Base-by-base conservation (phyloP, 2,888 invertebrate genomes). In the Polyommatus icarus region DNA sequence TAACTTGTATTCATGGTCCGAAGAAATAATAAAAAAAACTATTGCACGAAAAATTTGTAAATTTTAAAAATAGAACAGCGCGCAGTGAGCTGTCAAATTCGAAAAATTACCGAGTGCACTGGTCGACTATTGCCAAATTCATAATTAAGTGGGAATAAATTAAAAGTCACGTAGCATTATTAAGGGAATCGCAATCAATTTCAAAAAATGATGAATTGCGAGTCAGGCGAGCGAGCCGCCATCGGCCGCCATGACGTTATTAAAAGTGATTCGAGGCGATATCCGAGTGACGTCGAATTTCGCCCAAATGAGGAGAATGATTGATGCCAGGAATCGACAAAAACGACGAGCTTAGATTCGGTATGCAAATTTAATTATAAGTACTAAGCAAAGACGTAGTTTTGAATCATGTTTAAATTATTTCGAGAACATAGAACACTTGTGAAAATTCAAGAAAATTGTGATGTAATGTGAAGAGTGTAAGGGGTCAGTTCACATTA, bases 231-330 rank as follows among this genome's bases (percentile, higher is more conserved):
- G 77, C 78, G 79, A 78, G 80, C 79, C 81, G 83, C 83, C 80
- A 81, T 81, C 83, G 81, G 79, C 83, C 54, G 54, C 54, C 54
- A 54, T 81, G 82, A 88, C 87, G 89, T 88, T 87, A 86, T 86
- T 89, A 89, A 89, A 89, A 89, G 88, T 88, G 85, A 85, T 87
- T 86, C 87, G 86, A 87, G 85, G 88, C 87, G 90, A 89, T 89
- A 87, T 89, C 87, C 86, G 85, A 87, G 85, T 87, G 86, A 90
- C 88, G 89, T 88, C 85, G 84, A 90, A 89, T 88, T 89, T 91
- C 87, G 84, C 86, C 87, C 88, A 90, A 91, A 90, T 87, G 91
- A 90, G 89, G 87, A 83, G 87, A 86, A 87, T 92, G 93, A 93
- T 93, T 92, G 93, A 93, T 93, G 93, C 86, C 82, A 87, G 85